A percentile compares a stretch with the other conserved stretches of the same genome.
Conservation (phyloP, 1,140 invertebrate species). For the Eriocheir sinensis region DNA sequence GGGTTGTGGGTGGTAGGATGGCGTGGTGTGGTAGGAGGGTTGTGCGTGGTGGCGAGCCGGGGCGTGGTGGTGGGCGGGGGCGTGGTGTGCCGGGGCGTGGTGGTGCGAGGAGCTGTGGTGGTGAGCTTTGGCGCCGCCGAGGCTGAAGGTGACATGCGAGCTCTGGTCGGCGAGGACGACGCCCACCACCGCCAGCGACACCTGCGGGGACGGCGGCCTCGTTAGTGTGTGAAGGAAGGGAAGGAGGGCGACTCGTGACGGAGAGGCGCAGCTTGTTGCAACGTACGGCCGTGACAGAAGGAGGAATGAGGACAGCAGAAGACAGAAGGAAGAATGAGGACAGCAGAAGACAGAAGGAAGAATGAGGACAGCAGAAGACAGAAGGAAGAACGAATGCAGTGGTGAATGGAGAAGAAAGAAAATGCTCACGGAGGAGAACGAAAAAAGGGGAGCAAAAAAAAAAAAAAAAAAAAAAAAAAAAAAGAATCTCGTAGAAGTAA, state of each 20-base stretch:
- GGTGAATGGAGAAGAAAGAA: neutral
- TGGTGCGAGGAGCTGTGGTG: constrained; percentile 30
- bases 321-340: neutral
- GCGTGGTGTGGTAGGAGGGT: constrained; percentile 35
- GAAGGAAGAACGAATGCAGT: neutral
- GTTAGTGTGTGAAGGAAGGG: neutral
- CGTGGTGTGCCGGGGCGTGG: constrained; percentile 32
- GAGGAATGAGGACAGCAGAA: neutral
- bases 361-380: no score
- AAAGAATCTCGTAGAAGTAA: neutral
- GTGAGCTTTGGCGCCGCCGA: constrained; percentile 35
- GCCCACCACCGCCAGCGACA: constrained; percentile 65
- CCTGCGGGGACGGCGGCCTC: constrained; percentile 29
- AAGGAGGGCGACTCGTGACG: neutral
- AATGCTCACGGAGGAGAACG: no score
- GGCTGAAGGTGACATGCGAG: constrained; percentile 39
- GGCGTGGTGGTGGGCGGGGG: neutral
- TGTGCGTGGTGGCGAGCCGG: neutral
- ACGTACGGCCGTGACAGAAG: neutral
- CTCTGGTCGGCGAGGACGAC: constrained; percentile 45
- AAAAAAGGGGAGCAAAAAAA: neutral
- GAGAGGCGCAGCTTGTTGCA: neutral
- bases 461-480: neutral
- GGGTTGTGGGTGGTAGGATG: constrained; percentile 21
- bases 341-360: neutral